Conservation (phyloP, 2,888 invertebrate genomes). For the Sepioteuthis lessoniana region DNA sequence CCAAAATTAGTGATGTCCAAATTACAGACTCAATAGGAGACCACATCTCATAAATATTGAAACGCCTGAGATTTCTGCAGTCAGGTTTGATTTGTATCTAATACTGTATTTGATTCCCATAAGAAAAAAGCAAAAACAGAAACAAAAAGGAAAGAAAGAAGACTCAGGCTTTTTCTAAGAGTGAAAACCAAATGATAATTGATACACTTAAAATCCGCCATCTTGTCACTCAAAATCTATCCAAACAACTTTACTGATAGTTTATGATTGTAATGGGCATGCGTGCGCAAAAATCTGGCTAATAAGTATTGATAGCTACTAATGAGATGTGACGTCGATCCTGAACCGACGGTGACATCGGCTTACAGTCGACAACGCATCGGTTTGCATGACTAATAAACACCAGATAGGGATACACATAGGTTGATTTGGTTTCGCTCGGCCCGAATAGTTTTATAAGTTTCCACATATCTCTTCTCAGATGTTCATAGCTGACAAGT, state of each 20-base stretch:
- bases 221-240: constrained; percentile 4
- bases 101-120: neutral
- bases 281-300: neutral
- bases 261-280: neutral
- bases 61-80: neutral
- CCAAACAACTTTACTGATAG: neutral
- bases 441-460: neutral
- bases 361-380: neutral
- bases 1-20: neutral
- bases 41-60: neutral
- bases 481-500: too few species aligned
- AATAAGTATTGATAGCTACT: neutral
- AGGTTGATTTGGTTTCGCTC: neutral
- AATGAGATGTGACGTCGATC: constrained; percentile 5
- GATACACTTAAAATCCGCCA: neutral
- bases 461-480: too few species aligned
- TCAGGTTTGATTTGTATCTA: neutral
- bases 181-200: neutral
- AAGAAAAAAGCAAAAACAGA: neutral
- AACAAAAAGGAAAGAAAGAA: neutral
- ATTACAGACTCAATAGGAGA: neutral
- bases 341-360: neutral
- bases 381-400: neutral
- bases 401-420: neutral
- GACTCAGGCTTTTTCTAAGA: neutral